Conservation (phyloP, 2,888 invertebrate genomes). For the Caenorhabditis japonica region DNA sequence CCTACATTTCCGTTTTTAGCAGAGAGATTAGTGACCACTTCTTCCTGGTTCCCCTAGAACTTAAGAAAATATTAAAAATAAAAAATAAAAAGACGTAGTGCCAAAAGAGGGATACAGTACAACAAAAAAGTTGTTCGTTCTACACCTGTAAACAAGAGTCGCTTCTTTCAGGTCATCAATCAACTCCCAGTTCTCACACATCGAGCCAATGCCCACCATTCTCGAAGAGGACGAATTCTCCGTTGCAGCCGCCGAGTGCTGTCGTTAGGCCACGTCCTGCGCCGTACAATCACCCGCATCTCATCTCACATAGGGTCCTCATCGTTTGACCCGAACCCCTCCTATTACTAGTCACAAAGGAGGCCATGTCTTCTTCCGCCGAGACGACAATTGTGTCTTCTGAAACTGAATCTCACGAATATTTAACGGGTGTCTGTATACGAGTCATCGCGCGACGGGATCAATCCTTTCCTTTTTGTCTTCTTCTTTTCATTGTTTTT, state of each 20-base stretch:
- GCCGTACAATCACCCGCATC: slow-evolving; percentile 35
- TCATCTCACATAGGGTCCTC: slow-evolving; percentile 30
- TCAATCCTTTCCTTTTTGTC: not conserved
- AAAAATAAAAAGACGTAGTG: not conserved
- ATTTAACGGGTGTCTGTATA: slow-evolving; percentile 39
- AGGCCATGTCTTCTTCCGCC: slow-evolving; percentile 37
- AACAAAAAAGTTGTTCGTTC: too few relatives aligned
- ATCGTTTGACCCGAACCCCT: slow-evolving; percentile 31
- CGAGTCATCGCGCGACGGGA: slow-evolving; percentile 41
- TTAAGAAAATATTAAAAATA: not conserved
- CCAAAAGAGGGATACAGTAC: too few relatives aligned
- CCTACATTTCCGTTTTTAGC: not conserved
- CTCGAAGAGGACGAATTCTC: slow-evolving; percentile 61
- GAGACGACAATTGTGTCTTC: not conserved
- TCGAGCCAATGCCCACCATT: slow-evolving; percentile 67
- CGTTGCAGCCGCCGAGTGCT: slow-evolving; percentile 41
- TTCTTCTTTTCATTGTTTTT: slow-evolving; percentile 7
- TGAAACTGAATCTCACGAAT: slow-evolving; percentile 30
- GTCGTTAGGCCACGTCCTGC: slow-evolving; percentile 6
- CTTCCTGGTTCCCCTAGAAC: not conserved
- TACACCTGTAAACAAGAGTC: too few relatives aligned
- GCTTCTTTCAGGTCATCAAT: slow-evolving; percentile 59
- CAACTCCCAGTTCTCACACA: slow-evolving; percentile 60
- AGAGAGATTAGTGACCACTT: not conserved
- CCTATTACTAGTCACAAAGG: slow-evolving; percentile 43